phyloP scores from a whole-genome alignment of 2,888 invertebrate species.

The Beris morrisii region DNA sequence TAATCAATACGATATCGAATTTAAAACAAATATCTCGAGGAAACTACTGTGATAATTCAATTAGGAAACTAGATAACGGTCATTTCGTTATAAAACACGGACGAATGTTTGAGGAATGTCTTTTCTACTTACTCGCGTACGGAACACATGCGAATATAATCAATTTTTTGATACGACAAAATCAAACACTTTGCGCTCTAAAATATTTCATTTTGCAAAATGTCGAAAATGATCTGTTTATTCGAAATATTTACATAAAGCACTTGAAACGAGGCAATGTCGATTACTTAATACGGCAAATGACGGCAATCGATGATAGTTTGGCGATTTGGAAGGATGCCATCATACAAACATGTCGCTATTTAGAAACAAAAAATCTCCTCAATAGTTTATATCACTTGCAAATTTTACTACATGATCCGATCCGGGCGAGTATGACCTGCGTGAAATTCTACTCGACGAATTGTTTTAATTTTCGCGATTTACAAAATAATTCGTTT shows the following conservation, averaged over 20 bases:
- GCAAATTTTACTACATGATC: conserved; percentile 72
- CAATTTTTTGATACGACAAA: conserved; percentile 74
- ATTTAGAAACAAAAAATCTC: conserved; percentile 68
- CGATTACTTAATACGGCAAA: conserved; percentile 63
- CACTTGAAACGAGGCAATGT: conserved; percentile 68
- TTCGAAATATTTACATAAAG: conserved; percentile 70
- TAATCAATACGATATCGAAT: conserved; percentile 63
- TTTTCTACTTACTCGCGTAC: conserved; percentile 79
- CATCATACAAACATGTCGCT: conserved; percentile 70
- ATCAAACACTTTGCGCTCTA: conserved; percentile 69
- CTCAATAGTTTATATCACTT: conserved; percentile 74
- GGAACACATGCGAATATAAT: conserved; percentile 75
- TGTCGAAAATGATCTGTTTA: conserved; percentile 67
- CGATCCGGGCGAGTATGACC: conserved; percentile 76
- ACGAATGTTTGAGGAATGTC: conserved; percentile 73
- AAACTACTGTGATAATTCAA: conserved; percentile 54
- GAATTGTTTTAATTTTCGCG: conserved; percentile 61
- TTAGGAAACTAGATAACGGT: conserved; percentile 43
- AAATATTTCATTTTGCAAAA: conserved; percentile 69
- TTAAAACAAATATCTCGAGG: conserved; percentile 62
- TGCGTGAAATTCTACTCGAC: conserved; percentile 76
- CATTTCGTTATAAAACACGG: conserved; percentile 46
- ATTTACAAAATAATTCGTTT: conserved; percentile 59
- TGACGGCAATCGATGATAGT: conserved; percentile 68
- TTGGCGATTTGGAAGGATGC: conserved; percentile 71